Base-by-base conservation (phyloP, 2,113 vertebrate genomes). In the Lampris incognitus region DNA sequence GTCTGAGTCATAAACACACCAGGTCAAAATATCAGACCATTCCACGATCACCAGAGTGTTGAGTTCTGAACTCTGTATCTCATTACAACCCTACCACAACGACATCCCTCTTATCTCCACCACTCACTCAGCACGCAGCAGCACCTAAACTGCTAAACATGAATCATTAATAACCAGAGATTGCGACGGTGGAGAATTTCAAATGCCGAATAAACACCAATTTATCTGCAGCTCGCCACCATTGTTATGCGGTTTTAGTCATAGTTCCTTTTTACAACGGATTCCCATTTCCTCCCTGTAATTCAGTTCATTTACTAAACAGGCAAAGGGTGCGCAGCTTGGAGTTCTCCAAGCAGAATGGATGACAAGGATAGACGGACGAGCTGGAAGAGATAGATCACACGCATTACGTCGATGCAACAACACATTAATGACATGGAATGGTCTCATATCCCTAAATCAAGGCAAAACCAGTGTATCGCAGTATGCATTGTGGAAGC, bases 121-220 rank as follows among this genome's bases (percentile, higher is more conserved):
- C 62, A 50, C 64, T 65, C 69, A 84, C 83, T 66, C 76, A 72
- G 68, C 8, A 46, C 58, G 68, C 66, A 88, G 72, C 63, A 54
- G 42, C 62, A 38, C 49, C 68, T 44, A 63, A 46, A 41, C 68
- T 36, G 77, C 55, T 89, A 82, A 89, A 91, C 78, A 90, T 84
- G 66, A 85, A 85, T 86, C 72, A 68, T 84, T 82, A 87, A 90
- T 79, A 90, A 85, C 70, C 72, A 51, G 42, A 78, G 76, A 86
- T 73, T 78, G 69, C 66, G 80, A 84, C 51, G 56, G 71, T 60
- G 79, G 76, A 68, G 57, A 49, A 77, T 78, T 74, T 81, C 51
- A 81, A 78, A 87, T 87, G 83, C 7, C 66, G 75, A 82, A 90
- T 83, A 89, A 91, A 89, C 85, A 86, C 87, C 72, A 79, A 87